phyloP scores from a whole-genome alignment of 92 coral and sea anemone genomes.

The Palythoa heliodiscus region DNA sequence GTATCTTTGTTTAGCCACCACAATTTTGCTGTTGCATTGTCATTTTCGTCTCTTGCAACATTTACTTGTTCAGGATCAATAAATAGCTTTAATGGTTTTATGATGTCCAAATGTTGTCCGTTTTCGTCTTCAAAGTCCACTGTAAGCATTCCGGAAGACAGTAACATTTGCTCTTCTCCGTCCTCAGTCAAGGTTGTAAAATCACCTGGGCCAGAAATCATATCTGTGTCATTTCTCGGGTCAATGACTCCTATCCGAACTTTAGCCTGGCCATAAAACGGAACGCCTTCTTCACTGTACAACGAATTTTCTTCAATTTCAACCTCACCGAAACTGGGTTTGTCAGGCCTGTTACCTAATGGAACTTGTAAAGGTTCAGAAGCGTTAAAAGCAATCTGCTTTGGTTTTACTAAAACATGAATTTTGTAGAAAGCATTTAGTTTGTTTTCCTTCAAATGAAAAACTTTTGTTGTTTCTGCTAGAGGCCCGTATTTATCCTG shows the following conservation, averaged over 20 bases:
- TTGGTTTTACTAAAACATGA: constrained; percentile 42
- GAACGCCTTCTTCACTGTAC: constrained; percentile 41
- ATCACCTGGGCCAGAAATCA: constrained; percentile 54
- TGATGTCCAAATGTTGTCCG: constrained; percentile 41
- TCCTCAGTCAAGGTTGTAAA: constrained; percentile 57
- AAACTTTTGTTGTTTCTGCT: constrained; percentile 52
- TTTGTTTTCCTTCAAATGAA: constrained; percentile 28
- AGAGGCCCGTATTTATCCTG: constrained; percentile 44
- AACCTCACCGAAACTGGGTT: constrained; percentile 36
- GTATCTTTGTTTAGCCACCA: constrained; percentile 62
- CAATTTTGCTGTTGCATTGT: constrained; percentile 30
- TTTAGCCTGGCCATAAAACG: constrained; percentile 48
- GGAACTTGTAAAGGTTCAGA: constrained; percentile 40
- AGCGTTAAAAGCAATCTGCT: constrained; percentile 38
- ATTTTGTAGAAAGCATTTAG: constrained; percentile 39
- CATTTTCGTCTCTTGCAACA: background rate
- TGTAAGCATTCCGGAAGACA: constrained; percentile 50
- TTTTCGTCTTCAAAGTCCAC: constrained; percentile 45
- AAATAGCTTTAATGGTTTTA: constrained; percentile 27
- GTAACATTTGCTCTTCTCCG: constrained; percentile 54
- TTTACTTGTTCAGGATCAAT: constrained; percentile 52
- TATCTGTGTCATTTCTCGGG: constrained; percentile 55
- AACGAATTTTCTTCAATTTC: constrained; percentile 51
- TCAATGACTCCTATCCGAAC: constrained; percentile 41
- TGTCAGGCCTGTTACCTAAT: background rate